Percentiles rank a stretch among this genome's conserved stretches.
These are phyloP conservation scores for Sphaeramia orbicularis DNA, from an alignment of 2,797 vertebrate species.

Conservation along the genomic window DNA sequence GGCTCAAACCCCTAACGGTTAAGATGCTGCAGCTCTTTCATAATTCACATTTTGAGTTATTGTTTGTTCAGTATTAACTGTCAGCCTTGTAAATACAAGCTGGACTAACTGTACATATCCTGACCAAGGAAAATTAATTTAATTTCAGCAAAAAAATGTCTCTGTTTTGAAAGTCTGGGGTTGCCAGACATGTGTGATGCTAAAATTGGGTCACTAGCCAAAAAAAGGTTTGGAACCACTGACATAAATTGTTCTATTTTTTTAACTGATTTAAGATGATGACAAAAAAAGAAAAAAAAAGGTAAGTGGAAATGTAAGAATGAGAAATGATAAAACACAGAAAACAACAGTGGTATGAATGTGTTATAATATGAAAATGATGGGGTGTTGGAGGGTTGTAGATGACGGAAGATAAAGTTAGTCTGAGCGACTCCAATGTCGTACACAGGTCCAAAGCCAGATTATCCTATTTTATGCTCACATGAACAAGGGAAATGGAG, in stretches of 20 bases:
- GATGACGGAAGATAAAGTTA: slow-evolving; percentile 62
- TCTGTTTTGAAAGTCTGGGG: no score
- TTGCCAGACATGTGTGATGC: no score
- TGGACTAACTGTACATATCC: no score
- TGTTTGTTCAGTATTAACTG: no score
- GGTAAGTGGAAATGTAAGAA: slow-evolving; percentile 4
- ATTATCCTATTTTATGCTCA: slow-evolving; percentile 83
- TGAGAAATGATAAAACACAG: not conserved
- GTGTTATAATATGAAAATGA: slow-evolving; percentile 25
- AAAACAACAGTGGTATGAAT: slow-evolving; percentile 10
- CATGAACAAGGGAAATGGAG: slow-evolving; percentile 81
- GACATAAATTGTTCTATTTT: slow-evolving; percentile 10
- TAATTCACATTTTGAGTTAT: no score
- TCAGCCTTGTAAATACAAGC: no score
- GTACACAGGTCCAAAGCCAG: slow-evolving; percentile 72
- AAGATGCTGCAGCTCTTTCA: no score
- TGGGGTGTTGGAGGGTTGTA: slow-evolving; percentile 30
- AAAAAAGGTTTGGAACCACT: no score
- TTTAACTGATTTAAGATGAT: slow-evolving; percentile 23
- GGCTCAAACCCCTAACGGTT: no score
- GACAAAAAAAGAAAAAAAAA: slow-evolving; percentile 7
- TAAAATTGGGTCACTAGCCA: no score
- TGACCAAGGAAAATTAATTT: no score
- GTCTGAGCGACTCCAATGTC: slow-evolving; percentile 65
- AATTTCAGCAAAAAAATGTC: no score